Base-by-base conservation (phyloP, 2,113 vertebrate species). In the Trogon melanurus region DNA sequence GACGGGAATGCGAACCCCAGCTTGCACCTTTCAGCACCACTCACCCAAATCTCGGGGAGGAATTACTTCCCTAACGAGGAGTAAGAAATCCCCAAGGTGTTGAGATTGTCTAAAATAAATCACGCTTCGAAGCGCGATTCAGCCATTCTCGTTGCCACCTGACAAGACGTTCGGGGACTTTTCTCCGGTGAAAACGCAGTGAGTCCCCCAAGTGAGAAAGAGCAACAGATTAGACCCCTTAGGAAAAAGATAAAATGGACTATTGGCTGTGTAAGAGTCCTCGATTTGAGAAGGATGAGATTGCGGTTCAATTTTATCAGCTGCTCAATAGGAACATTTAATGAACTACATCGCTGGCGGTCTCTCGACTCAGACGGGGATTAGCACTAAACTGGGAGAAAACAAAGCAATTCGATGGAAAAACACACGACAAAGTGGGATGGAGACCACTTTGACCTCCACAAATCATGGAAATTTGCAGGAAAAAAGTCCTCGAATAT, bases 251-350 rank as follows among this genome's bases (percentile, higher is more conserved):
- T 65, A 72, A 79, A 81, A 94, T 11, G 73, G 76, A 86, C 79
- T 84, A 78, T 54, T 72, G 88, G 93, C 65, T 92, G 82, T 78
- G 91, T 82, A 86, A 88, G 79, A 93, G 69, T 79, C 69, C 69
- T 84, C 75, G 88, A 91, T 95, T 86, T 84, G 41, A 93, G 89
- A 36, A 84, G 65, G 88, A 86, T 79, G 73, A 73, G 57, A 81
- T 4, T 92, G 61, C 7, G 7, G 84, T 64, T 95, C 93, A 84
- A 72, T 94, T 93, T 91, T 96, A 95, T 87, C 96, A 95, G 93
- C 72, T 79, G 76, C 85, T 96, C 79, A 74, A 44, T 85, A 96
- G 69, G 65, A 78, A 53, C 45, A 60, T 50, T 93, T 88, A 95
- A 82, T 81, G 88, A 88, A 89, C 61, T 65, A 67, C 75, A 57